phyloP scores from a whole-genome alignment of 2,797 vertebrate species.

The Rousettus madagascariensis region DNA sequence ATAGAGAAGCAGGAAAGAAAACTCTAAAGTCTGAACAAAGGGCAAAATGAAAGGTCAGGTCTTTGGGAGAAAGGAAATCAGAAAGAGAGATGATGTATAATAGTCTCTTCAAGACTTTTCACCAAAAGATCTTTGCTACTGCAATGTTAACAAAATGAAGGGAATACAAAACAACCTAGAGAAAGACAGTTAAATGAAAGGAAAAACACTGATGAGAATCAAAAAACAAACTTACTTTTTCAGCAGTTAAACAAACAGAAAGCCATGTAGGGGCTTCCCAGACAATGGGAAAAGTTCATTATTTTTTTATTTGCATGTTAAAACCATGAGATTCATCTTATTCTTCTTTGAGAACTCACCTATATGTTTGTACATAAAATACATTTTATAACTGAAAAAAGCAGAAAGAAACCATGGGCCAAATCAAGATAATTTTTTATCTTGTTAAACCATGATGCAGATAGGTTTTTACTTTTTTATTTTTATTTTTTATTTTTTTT shows the following conservation, averaged over 20 bases:
- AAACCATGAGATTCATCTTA: too few relatives aligned
- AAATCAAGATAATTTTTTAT: neutral
- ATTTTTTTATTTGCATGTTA: too few relatives aligned
- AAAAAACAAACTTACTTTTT: neutral
- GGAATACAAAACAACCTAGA: neutral
- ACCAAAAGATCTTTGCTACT: neutral
- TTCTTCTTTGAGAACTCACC: too few relatives aligned
- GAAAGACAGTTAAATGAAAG: neutral
- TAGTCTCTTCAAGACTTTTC: neutral
- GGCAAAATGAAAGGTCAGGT: neutral
- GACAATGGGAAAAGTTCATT: too few relatives aligned
- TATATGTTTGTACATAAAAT: too few relatives aligned
- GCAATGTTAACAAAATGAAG: neutral
- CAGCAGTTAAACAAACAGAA: neutral
- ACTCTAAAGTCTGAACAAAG: neutral
- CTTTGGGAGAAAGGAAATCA: slow-evolving; percentile 17
- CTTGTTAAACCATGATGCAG: neutral
- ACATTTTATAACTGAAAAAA: too few relatives aligned
- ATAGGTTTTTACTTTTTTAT: neutral
- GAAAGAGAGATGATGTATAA: neutral
- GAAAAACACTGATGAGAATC: neutral
- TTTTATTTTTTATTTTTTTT: too few relatives aligned
- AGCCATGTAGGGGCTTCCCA: neutral
- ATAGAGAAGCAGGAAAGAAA: neutral
- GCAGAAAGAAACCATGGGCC: too few relatives aligned